Evolutionary conservation across 1,140 invertebrate genomes (phyloP).

Genomic region (Aphelenchoides fujianensis): DNA sequence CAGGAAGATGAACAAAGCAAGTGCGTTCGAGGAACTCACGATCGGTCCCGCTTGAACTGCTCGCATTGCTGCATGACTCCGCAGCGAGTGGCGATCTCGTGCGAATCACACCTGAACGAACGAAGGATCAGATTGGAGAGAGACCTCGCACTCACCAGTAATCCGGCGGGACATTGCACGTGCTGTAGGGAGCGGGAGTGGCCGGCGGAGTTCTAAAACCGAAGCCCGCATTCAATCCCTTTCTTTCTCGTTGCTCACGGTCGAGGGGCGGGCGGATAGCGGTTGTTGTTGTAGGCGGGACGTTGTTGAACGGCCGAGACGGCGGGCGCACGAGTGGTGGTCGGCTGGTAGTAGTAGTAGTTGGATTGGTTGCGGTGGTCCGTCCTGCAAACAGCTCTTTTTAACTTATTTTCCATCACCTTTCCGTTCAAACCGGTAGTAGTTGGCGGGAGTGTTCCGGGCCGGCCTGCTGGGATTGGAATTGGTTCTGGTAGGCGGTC

Average conservation of each 20-base stretch:
- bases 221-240: neutral
- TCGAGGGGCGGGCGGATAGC: neutral
- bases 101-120: conserved; percentile 52
- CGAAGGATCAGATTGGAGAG: neutral
- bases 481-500: neutral
- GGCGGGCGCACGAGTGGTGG: neutral
- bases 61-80: conserved; percentile 56
- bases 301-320: neutral
- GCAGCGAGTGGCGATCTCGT: conserved; percentile 54
- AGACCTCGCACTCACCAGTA: conserved; percentile 44
- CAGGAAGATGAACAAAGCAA: neutral
- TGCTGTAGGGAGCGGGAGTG: neutral
- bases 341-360: neutral
- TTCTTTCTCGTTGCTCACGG: neutral
- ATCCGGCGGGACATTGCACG: conserved; percentile 54
- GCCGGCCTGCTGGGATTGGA: neutral
- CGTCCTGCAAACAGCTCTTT: too few relatives aligned
- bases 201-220: neutral
- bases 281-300: neutral
- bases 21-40: neutral
- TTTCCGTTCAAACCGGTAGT: neutral
- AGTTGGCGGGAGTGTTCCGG: neutral
- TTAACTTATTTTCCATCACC: too few relatives aligned
- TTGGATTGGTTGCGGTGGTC: neutral
- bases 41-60: conserved; percentile 30